phyloP scores from a whole-genome alignment of 1,140 invertebrate genomes.

The Cydia fagiglandana region DNA sequence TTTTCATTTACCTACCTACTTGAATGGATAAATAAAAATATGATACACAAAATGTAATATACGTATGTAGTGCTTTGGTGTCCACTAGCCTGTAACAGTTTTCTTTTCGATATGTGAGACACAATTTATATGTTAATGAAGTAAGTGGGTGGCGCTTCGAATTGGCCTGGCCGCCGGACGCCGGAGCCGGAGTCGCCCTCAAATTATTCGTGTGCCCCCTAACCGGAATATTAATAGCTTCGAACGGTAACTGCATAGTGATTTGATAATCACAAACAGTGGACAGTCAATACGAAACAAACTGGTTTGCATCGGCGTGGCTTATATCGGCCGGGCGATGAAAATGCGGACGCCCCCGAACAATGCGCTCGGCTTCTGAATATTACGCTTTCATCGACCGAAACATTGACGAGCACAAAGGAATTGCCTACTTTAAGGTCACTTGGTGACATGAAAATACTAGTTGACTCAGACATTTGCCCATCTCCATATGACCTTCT shows the following conservation, averaged over 20 bases:
- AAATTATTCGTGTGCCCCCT: constrained; percentile 56
- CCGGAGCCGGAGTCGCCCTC: constrained; percentile 53
- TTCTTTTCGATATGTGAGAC: constrained; percentile 43
- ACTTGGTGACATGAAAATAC: neutral
- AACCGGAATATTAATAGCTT: constrained; percentile 48
- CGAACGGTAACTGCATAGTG: constrained; percentile 40
- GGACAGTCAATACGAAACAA: constrained; percentile 27
- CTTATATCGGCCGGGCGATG: constrained; percentile 1
- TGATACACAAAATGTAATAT: neutral
- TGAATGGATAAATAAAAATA: constrained; percentile 21
- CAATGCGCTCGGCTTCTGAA: neutral
- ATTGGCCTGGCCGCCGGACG: constrained; percentile 39
- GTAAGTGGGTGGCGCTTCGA: constrained; percentile 34
- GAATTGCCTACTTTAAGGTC: neutral
- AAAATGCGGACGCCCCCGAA: constrained; percentile 2
- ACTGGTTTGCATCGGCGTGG: neutral
- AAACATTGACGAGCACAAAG: constrained; percentile 12
- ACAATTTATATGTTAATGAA: constrained; percentile 62
- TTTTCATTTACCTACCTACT: neutral
- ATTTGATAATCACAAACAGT: constrained; percentile 44
- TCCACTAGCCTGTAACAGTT: constrained; percentile 29
- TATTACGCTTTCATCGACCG: constrained; percentile 18
- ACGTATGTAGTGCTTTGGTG: neutral
- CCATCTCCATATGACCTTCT: no score
- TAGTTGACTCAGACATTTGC: no score